phyloP scores from a whole-genome alignment of 30 jellyfish, hydroid and myxozoan genomes.

The Aurelia coerulea region DNA sequence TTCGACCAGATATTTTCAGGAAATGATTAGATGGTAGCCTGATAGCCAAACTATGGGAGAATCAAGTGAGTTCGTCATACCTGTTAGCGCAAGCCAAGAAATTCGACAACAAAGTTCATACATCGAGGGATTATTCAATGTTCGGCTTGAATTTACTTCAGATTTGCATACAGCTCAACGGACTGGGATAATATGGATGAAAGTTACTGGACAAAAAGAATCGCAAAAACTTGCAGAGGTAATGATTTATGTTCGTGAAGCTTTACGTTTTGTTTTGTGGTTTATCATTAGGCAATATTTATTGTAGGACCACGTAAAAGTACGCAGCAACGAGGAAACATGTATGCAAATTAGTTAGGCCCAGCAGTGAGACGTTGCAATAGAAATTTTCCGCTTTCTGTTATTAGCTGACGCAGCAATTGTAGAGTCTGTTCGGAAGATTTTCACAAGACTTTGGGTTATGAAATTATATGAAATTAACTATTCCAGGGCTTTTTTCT shows the following conservation, averaged over 20 bases:
- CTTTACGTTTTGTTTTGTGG: background rate
- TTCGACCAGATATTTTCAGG: too few relatives aligned
- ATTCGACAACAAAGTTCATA: slow-evolving; percentile 4
- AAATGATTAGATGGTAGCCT: too few relatives aligned
- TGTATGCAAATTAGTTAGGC: slow-evolving; percentile 10
- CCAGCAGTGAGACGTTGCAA: too few relatives aligned
- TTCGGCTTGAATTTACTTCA: slow-evolving; percentile 39
- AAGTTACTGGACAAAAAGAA: slow-evolving; percentile 39
- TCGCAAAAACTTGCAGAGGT: slow-evolving; percentile 38
- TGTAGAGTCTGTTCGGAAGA: background rate
- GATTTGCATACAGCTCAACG: slow-evolving; percentile 29
- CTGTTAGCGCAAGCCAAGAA: slow-evolving; percentile 28
- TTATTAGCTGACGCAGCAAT: background rate
- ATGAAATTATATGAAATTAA: background rate
- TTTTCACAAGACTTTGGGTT: background rate
- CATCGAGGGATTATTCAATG: slow-evolving; percentile 34
- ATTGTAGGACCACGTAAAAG: background rate
- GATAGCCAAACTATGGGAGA: background rate
- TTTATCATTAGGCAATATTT: background rate
- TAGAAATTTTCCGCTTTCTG: slow-evolving; percentile 17
- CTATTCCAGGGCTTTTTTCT: too few relatives aligned
- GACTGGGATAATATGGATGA: slow-evolving; percentile 60
- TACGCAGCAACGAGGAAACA: slow-evolving; percentile 8
- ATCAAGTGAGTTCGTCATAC: slow-evolving; percentile 58
- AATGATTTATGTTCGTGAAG: background rate